A percentile compares a stretch with the other conserved stretches of the same genome.
phyloP scores from a whole-genome alignment of 1,140 invertebrate species.

The Drosophila kohkoa region DNA sequence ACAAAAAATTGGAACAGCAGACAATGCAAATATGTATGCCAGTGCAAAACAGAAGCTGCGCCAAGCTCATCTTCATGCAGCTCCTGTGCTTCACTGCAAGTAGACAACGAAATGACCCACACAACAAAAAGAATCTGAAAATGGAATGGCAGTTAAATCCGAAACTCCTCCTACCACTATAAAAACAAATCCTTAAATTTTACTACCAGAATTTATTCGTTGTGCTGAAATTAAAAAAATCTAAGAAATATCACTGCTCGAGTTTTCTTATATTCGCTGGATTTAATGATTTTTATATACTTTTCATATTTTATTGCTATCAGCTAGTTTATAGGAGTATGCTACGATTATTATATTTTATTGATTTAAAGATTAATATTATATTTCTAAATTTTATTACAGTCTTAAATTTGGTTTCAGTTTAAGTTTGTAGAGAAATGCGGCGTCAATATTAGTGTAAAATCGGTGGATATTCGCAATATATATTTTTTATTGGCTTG shows the following conservation, averaged over 20 bases:
- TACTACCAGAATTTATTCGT: neutral
- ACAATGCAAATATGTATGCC: conserved; percentile 68
- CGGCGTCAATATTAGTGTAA: neutral
- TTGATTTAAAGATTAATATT: too few species aligned
- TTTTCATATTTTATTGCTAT: too few species aligned
- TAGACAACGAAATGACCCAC: conserved; percentile 56
- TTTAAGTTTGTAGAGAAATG: too few species aligned
- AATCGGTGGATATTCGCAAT: conserved; percentile 1
- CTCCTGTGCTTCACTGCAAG: conserved; percentile 27
- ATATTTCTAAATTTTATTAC: too few species aligned
- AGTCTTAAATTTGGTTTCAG: too few species aligned
- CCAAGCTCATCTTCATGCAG: conserved; percentile 24
- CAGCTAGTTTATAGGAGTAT: too few species aligned
- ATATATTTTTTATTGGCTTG: conserved; percentile 28
- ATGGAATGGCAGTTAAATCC: neutral
- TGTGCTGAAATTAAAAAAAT: neutral
- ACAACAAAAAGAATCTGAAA: conserved; percentile 2
- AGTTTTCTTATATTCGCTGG: too few species aligned
- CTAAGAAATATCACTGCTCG: too few species aligned
- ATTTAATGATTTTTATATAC: too few species aligned
- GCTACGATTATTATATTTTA: too few species aligned
- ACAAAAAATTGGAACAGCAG: conserved; percentile 3
- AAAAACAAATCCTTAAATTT: neutral
- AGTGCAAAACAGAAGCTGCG: conserved; percentile 65
- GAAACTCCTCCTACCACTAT: neutral